Percentiles rank a stretch among this genome's conserved stretches.
Evolutionary conservation across 2,113 vertebrate species (phyloP).

Genomic region (Tachuris rubrigastra): DNA sequence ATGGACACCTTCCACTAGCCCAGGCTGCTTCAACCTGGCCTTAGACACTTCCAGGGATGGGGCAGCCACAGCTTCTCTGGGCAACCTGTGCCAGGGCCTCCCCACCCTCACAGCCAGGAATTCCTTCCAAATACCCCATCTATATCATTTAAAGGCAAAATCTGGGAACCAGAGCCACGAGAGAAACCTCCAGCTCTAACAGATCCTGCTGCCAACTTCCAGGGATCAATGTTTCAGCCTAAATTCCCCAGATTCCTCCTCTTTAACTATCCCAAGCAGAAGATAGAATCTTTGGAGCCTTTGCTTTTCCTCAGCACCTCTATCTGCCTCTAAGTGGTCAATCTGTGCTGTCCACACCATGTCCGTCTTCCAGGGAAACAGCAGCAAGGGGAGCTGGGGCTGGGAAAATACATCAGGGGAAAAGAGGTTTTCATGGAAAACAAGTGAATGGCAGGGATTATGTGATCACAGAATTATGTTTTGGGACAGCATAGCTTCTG

Average conservation of each 20-base stretch:
- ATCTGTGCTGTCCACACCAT: accelerated
- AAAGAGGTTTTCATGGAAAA: background rate
- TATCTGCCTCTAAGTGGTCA: accelerated
- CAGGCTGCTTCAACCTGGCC: accelerated
- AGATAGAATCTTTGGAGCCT: background rate
- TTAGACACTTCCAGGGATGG: background rate
- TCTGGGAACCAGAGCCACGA: background rate
- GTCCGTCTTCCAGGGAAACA: background rate
- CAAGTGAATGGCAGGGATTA: background rate
- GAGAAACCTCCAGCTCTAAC: background rate
- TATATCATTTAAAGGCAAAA: background rate
- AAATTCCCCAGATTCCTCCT: background rate
- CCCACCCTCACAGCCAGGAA: accelerated
- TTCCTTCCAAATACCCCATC: background rate
- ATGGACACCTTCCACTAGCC: background rate
- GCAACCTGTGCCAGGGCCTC: background rate
- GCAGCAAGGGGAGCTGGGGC: background rate
- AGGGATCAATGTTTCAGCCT: background rate
- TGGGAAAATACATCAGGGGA: background rate
- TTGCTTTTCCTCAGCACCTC: background rate
- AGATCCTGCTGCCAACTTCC: background rate
- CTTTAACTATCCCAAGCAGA: background rate
- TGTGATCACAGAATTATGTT: background rate
- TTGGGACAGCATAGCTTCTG: background rate
- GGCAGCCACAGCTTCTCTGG: background rate